These are phyloP conservation scores for Apus apus DNA, from an alignment of 2,113 vertebrate genomes.

Conservation along the genomic window DNA sequence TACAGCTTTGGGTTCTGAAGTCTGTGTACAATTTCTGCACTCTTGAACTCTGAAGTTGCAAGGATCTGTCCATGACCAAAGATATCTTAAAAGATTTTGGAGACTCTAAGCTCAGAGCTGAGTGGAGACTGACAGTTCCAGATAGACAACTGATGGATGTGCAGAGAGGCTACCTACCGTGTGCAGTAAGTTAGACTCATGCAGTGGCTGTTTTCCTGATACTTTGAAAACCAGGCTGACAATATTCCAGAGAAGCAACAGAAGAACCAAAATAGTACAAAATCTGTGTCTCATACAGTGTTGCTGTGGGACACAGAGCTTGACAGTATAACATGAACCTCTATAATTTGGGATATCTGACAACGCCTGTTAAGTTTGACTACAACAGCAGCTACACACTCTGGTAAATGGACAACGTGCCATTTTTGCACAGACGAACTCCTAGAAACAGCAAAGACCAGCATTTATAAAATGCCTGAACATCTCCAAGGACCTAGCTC, in stretches of 20 bases:
- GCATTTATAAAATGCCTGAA: not conserved
- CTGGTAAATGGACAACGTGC: rapidly evolving
- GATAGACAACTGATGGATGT: not conserved
- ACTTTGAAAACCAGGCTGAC: not conserved
- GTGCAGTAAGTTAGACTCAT: rapidly evolving
- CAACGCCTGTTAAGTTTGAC: not conserved
- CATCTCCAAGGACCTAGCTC: not conserved
- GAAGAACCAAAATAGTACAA: not conserved
- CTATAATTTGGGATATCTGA: not conserved
- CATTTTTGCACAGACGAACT: not conserved
- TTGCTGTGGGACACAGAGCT: not conserved
- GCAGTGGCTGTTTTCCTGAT: not conserved
- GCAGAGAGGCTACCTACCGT: not conserved
- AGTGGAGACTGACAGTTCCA: not conserved
- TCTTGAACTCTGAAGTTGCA: not conserved
- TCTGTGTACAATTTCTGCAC: not conserved
- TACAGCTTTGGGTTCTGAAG: not conserved
- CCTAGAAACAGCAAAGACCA: not conserved
- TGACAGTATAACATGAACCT: not conserved
- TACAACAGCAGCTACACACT: not conserved
- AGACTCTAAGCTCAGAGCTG: not conserved
- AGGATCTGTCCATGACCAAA: not conserved
- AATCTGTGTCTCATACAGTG: not conserved
- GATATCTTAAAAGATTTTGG: not conserved
- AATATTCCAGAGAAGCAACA: not conserved